These are phyloP conservation scores for Austrolebias charrua DNA, from an alignment of 2,797 vertebrate genomes.

Conservation along the genomic window DNA sequence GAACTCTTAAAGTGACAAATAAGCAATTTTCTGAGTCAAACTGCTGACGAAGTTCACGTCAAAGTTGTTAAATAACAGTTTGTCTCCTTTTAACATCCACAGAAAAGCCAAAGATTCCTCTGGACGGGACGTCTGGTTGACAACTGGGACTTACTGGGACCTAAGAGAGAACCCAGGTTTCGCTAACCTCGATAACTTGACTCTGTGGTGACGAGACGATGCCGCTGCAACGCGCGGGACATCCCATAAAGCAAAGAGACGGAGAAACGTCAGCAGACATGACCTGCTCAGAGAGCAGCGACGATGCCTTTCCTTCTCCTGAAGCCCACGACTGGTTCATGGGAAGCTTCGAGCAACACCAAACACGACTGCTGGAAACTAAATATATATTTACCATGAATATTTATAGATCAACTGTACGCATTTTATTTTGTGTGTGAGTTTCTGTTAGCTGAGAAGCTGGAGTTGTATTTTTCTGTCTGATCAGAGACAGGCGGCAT, in stretches of 20 bases:
- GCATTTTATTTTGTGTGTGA: constrained; percentile 26
- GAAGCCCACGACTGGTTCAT: constrained; percentile 63
- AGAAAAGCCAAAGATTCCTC: constrained; percentile 84
- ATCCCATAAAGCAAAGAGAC: background rate
- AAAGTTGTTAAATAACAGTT: background rate
- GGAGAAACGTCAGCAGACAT: constrained; percentile 45
- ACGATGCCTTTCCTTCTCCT: constrained; percentile 54
- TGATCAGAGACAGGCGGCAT: constrained; percentile 12
- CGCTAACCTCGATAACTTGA: constrained; percentile 77
- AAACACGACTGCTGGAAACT: background rate
- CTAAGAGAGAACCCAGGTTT: constrained; percentile 89
- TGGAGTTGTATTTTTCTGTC: constrained; percentile 13
- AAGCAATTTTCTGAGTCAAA: too few species aligned
- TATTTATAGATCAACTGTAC: constrained; percentile 21
- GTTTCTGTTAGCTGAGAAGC: background rate
- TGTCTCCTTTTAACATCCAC: background rate
- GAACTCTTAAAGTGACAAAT: too few species aligned
- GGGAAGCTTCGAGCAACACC: constrained; percentile 15
- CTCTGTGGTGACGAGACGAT: constrained; percentile 83
- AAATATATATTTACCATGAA: constrained; percentile 5
- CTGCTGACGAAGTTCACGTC: too few species aligned
- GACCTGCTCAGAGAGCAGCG: constrained; percentile 61
- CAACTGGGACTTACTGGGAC: constrained; percentile 90
- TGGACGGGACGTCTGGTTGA: constrained; percentile 90
- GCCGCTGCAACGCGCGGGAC: background rate